Evolutionary conservation across 1,140 invertebrate species (phyloP), one percentile per base, ranked within the genome.

Genomic region (Drosophila truncata): DNA sequence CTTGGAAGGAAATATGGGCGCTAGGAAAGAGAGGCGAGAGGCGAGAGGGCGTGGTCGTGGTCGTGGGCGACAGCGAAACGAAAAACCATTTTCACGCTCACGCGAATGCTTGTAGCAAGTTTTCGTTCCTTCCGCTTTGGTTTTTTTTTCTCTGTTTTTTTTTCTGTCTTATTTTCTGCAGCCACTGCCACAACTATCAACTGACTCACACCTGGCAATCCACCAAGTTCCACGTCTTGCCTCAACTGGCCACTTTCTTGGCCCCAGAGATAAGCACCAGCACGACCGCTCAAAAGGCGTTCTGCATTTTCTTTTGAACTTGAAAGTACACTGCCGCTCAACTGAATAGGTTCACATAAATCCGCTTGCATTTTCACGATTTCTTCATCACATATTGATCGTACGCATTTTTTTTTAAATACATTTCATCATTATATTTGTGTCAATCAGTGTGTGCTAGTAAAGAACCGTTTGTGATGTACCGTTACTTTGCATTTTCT

Each of bases 51-150:
- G 49, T 16, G 33, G 41, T 49, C 35, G 70, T 37, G 47, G 60
- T 44, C 42, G 60, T 76, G 73, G 72, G 73, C 61, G 61, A 49
- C 46, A 78, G 73, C 63, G 75, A 78, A 78, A 88, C 80, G 84
- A 90, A 87, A 87, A 87, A 88, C 84, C 84, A 88, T 87, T 87
- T 87, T 87, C 84, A 87, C 84, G 84, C 84, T 87, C 84, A 87
- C 84, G 84, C 84, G 84, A 88, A 69, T 87, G 84, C 80, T 82
- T 87, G 79, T 60, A 86, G 65, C 72, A 78, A 86, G 72, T 88
- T 85, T 85, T 85, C 73, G 80, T 69, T 70, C 37, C 44, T 70
- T 70, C 74, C 73, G 73, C 63, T 65, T 37, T 58, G 49, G 52
- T 64, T 57, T 29, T 49, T n/a, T 31, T 57, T 35, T 37, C 20